A percentile compares a stretch with the other conserved stretches of the same genome.
These are phyloP conservation scores for Characodon lateralis DNA, from an alignment of 2,797 vertebrate genomes.

Conservation along the genomic window DNA sequence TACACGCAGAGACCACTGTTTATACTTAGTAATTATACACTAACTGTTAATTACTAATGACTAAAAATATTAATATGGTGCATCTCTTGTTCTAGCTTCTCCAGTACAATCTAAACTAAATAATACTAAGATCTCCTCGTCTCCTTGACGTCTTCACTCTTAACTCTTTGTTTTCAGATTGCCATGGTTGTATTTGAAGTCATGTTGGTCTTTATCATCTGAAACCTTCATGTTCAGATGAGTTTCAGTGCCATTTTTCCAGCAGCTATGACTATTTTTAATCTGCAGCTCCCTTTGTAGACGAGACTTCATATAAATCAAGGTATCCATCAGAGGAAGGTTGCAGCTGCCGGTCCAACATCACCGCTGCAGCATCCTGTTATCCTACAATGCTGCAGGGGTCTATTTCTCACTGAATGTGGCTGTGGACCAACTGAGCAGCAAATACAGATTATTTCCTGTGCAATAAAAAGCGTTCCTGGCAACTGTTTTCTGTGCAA, in stretches of 20 bases:
- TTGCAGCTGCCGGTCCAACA: background rate
- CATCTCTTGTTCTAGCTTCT: background rate
- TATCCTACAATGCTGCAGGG: background rate
- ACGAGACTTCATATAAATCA: background rate
- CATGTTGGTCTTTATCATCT: background rate
- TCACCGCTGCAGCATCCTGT: background rate
- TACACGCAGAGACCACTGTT: background rate
- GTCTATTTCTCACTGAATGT: background rate
- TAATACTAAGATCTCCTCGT: background rate
- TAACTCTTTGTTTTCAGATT: background rate
- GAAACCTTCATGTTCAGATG: background rate
- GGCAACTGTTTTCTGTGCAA: constrained; percentile 9
- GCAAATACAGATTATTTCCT: background rate
- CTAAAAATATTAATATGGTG: background rate
- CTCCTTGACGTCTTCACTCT: background rate
- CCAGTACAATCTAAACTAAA: background rate
- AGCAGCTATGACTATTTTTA: constrained; percentile 6
- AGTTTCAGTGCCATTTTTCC: background rate
- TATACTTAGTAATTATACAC: background rate
- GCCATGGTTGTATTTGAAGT: background rate
- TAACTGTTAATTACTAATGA: background rate
- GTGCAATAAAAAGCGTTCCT: background rate
- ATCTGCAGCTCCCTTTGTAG: background rate
- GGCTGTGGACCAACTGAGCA: background rate
- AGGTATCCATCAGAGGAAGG: background rate